Evolutionary conservation across 2,113 vertebrate species (phyloP).

Genomic region (Clarias gariepinus): DNA sequence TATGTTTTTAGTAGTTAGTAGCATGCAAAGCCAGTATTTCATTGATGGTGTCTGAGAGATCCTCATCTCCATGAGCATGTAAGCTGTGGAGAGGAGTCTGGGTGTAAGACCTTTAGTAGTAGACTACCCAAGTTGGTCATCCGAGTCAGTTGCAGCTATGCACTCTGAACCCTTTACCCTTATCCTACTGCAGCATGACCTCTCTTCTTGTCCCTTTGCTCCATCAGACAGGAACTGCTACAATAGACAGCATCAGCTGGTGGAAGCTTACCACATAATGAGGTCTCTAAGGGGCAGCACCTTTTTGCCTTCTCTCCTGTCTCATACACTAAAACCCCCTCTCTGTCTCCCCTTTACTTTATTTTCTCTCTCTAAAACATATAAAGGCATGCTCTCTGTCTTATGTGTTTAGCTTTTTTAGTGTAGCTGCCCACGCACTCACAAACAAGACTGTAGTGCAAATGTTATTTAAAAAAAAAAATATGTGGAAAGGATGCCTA

Average conservation of each 20-base stretch:
- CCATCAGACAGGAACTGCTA: constrained; percentile 51
- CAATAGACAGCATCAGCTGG: constrained; percentile 57
- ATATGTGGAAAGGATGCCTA: constrained; percentile 38
- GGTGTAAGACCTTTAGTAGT: constrained; percentile 29
- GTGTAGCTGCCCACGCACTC: constrained; percentile 24
- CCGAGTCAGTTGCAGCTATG: constrained; percentile 19
- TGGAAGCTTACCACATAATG: constrained; percentile 73
- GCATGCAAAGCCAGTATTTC: constrained; percentile 7
- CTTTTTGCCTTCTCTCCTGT: constrained; percentile 51
- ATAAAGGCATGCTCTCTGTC: constrained; percentile 10
- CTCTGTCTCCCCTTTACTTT: constrained; percentile 16
- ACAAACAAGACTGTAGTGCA: constrained; percentile 33
- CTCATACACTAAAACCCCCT: constrained; percentile 35
- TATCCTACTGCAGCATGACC: constrained; percentile 16
- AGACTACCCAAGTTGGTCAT: constrained; percentile 36
- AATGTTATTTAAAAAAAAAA: constrained; percentile 44
- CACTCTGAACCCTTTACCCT: constrained; percentile 33
- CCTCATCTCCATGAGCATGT: constrained; percentile 1
- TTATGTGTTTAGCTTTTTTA: constrained; percentile 26
- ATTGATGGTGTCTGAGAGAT: constrained; percentile 10
- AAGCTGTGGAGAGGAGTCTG: neutral
- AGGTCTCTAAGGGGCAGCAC: constrained; percentile 74
- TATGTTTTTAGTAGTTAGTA: constrained; percentile 4
- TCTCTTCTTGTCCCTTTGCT: constrained; percentile 15
- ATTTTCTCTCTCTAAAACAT: constrained; percentile 22